phyloP scores from a whole-genome alignment of 2,797 vertebrate genomes.

The Taenioides sp. region DNA sequence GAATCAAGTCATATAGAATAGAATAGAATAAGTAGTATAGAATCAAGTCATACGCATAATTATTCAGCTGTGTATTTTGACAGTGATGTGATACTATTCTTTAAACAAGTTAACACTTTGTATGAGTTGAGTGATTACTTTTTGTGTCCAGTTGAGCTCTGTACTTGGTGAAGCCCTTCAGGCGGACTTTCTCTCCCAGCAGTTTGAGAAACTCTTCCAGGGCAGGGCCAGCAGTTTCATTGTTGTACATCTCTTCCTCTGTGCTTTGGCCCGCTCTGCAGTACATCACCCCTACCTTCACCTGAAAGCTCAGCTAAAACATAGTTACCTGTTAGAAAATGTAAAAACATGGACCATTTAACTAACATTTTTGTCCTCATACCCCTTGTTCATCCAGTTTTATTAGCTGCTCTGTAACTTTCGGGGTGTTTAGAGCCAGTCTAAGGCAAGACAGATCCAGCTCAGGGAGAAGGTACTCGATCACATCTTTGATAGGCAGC shows the following conservation, averaged over 20 bases:
- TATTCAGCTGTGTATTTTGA: background rate
- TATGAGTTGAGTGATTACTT: constrained; percentile 74
- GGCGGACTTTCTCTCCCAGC: constrained; percentile 92
- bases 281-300: constrained; percentile 98
- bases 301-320: constrained; percentile 91
- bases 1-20: too few species aligned
- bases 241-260: constrained; percentile 99
- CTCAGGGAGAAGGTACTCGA: constrained; percentile 91
- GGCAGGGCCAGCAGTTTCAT: constrained; percentile 89
- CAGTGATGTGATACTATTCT: background rate
- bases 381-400: constrained; percentile 98
- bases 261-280: constrained; percentile 94
- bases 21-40: background rate
- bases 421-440: constrained; percentile 93
- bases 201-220: constrained; percentile 96
- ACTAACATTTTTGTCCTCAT: constrained; percentile 14
- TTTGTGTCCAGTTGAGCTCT: constrained; percentile 96
- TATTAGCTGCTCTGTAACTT: constrained; percentile 97
- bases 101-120: background rate
- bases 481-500: constrained; percentile 91
- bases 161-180: constrained; percentile 96
- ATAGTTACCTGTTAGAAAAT: background rate
- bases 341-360: background rate
- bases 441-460: constrained; percentile 91
- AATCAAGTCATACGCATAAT: constrained; percentile 1